phyloP scores from a whole-genome alignment of 2,888 invertebrate genomes.

The Argyra leucocephala region DNA sequence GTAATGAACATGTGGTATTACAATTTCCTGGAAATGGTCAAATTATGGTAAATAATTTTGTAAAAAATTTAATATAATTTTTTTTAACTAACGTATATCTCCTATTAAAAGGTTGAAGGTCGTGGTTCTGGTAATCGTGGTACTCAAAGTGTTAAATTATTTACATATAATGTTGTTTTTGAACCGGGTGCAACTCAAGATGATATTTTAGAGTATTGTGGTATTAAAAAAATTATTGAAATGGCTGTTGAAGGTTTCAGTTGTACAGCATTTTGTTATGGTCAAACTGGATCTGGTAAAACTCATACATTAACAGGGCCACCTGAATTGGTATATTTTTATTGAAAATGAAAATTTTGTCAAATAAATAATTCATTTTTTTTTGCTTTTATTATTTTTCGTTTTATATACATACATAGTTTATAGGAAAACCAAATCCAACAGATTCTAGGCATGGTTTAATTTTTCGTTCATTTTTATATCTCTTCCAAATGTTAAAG shows the following conservation, averaged over 20 bases:
- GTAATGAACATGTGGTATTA: constrained; percentile 54
- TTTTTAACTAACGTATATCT: too few relatives aligned
- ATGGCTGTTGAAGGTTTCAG: constrained; percentile 92
- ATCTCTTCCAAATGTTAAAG: constrained; percentile 74
- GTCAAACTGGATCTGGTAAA: constrained; percentile 93
- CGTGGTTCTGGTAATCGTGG: constrained; percentile 46
- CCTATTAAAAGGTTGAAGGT: constrained; percentile 43
- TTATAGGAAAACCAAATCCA: constrained; percentile 54
- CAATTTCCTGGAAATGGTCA: constrained; percentile 87
- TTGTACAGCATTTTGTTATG: constrained; percentile 87
- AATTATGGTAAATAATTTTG: constrained; percentile 47
- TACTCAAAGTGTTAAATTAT: constrained; percentile 70
- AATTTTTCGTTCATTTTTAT: constrained; percentile 81
- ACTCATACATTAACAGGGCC: constrained; percentile 92
- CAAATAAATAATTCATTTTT: too few relatives aligned
- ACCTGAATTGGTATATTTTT: constrained; percentile 67
- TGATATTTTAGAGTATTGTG: constrained; percentile 82
- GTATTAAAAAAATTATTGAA: constrained; percentile 79
- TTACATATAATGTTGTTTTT: constrained; percentile 90
- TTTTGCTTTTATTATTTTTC: neutral
- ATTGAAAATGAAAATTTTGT: too few relatives aligned
- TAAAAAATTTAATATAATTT: neutral
- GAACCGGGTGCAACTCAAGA: constrained; percentile 76
- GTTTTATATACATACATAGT: constrained; percentile 46
- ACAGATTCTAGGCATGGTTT: constrained; percentile 72